Evolutionary conservation across 2,113 vertebrate species (phyloP).

Genomic region (Callionymus lyra): DNA sequence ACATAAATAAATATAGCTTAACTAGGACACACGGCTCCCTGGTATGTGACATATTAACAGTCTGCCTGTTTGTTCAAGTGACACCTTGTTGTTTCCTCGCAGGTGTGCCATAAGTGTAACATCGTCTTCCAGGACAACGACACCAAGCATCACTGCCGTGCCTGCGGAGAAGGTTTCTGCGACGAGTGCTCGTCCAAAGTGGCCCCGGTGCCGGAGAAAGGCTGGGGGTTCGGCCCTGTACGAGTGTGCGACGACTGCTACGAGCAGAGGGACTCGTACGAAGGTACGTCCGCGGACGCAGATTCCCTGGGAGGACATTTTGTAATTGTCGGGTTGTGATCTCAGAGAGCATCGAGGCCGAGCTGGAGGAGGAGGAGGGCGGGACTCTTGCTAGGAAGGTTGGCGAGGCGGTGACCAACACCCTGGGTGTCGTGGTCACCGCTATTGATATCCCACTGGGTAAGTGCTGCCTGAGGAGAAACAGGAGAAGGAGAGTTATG

Average conservation of each 20-base stretch:
- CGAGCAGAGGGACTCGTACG: slow-evolving; percentile 59
- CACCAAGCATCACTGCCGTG: slow-evolving; percentile 96
- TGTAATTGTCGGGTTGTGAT: too few species aligned
- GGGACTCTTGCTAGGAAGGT: slow-evolving; percentile 94
- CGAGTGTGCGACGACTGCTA: slow-evolving; percentile 92
- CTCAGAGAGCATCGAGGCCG: slow-evolving; percentile 73
- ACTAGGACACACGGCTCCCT: too few species aligned
- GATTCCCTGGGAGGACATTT: too few species aligned
- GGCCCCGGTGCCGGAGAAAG: slow-evolving; percentile 86
- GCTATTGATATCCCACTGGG: slow-evolving; percentile 98
- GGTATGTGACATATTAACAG: too few species aligned
- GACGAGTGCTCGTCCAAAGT: slow-evolving; percentile 89
- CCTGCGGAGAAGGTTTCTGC: slow-evolving; percentile 96
- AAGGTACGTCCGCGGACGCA: slow-evolving; percentile 29
- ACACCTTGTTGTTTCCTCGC: slow-evolving; percentile 10
- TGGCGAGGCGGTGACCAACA: slow-evolving; percentile 94
- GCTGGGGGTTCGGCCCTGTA: slow-evolving; percentile 90
- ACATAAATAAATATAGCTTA: too few species aligned
- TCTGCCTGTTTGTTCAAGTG: too few species aligned
- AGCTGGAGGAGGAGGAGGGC: slow-evolving; percentile 82
- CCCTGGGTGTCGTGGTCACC: slow-evolving; percentile 89
- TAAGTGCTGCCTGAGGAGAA: slow-evolving; percentile 51
- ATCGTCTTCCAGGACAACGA: slow-evolving; percentile 87
- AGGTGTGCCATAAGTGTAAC: slow-evolving; percentile 90
- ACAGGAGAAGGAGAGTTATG: slow-evolving; percentile 11